A percentile compares a stretch with the other conserved stretches of the same genome.
These are phyloP conservation scores for Scaptomyza tumidula DNA, from an alignment of 2,888 invertebrate genomes.

Conservation along the genomic window DNA sequence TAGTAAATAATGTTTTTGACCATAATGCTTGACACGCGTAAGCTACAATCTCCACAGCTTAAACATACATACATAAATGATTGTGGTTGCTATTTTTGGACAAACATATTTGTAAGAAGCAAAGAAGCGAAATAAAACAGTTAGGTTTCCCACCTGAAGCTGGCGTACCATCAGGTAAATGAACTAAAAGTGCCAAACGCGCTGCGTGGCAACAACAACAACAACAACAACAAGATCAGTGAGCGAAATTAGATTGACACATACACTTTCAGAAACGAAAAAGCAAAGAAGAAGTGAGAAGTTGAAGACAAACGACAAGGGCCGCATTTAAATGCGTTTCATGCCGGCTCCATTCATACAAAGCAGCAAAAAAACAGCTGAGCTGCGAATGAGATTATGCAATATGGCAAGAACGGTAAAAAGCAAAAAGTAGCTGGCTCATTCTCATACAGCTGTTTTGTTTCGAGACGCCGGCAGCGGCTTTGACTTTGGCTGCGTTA, in stretches of 20 bases:
- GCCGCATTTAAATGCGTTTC: slow-evolving; percentile 44
- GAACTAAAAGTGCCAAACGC: slow-evolving; percentile 70
- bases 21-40: slow-evolving; percentile 65
- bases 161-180: slow-evolving; percentile 62
- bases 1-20: too few species aligned
- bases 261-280: slow-evolving; percentile 59
- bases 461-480: slow-evolving; percentile 3
- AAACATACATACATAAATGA: slow-evolving; percentile 42
- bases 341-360: slow-evolving; percentile 2
- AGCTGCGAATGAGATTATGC: slow-evolving; percentile 42
- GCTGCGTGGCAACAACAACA: slow-evolving; percentile 22
- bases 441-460: slow-evolving; percentile 41
- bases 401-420: slow-evolving; percentile 59
- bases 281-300: slow-evolving; percentile 8
- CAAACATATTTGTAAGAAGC: slow-evolving; percentile 29
- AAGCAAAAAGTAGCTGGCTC: slow-evolving; percentile 30
- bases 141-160: slow-evolving; percentile 38
- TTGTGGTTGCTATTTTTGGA: slow-evolving; percentile 42
- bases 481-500: slow-evolving; percentile 1
- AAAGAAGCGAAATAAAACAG: slow-evolving; percentile 39
- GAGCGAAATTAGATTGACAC: slow-evolving; percentile 69
- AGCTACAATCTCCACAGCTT: slow-evolving; percentile 16
- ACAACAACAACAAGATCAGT: slow-evolving; percentile 44
- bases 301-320: slow-evolving; percentile 18
- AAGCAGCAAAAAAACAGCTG: slow-evolving; percentile 35